Conservation (phyloP, 2,888 invertebrate species). For the Pristionchus entomophagus region DNA sequence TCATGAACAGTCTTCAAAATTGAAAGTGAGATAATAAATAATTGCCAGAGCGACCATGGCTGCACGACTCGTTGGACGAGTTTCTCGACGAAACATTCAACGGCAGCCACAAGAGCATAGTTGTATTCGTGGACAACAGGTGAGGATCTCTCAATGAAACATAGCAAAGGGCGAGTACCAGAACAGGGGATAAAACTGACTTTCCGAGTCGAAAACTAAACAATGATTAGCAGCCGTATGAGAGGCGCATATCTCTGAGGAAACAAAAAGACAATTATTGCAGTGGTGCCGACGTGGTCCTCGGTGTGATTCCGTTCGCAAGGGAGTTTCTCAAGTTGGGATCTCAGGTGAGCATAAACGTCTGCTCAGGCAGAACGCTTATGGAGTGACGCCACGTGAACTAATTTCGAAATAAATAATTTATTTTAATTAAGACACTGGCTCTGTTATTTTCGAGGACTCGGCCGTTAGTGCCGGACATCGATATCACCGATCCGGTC, state of each 20-base stretch:
- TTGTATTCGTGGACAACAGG: slow-evolving; percentile 92
- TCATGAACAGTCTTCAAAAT: too few species aligned
- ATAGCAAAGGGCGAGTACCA: not conserved
- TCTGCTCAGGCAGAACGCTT: too few species aligned
- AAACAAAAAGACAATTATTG: not conserved
- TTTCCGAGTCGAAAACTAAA: too few species aligned
- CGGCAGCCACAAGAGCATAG: slow-evolving; percentile 87
- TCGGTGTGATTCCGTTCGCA: slow-evolving; percentile 92
- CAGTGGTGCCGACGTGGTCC: slow-evolving; percentile 89
- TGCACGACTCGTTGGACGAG: slow-evolving; percentile 88
- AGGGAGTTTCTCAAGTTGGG: slow-evolving; percentile 86
- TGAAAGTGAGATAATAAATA: not conserved
- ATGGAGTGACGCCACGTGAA: too few species aligned
- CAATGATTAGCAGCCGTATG: too few species aligned
- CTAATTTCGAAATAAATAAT: too few species aligned
- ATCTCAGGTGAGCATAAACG: slow-evolving; percentile 83
- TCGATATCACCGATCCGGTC: too few species aligned
- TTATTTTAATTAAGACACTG: too few species aligned
- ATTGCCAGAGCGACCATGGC: slow-evolving; percentile 86
- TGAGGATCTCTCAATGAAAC: not conserved
- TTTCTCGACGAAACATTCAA: slow-evolving; percentile 84
- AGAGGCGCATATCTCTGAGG: too few species aligned
- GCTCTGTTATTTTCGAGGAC: too few species aligned
- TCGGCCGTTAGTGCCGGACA: too few species aligned
- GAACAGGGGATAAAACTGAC: not conserved